Evolutionary conservation across 2,888 invertebrate genomes (phyloP).

Genomic region (Galerucella calmariensis): DNA sequence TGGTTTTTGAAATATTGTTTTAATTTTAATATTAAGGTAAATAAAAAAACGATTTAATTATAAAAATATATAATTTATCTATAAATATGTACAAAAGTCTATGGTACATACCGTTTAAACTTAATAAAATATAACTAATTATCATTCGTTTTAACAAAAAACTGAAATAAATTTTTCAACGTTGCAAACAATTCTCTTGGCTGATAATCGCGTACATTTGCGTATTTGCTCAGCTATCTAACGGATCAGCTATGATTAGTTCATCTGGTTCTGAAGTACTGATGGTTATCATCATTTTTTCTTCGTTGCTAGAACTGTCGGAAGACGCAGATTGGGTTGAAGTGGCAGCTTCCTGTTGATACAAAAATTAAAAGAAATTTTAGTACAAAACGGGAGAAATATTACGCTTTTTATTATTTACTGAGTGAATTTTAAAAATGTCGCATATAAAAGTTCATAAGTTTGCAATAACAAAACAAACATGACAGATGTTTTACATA

Average conservation of each 20-base stretch:
- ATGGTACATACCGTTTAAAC: slow-evolving; percentile 35
- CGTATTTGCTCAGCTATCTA: slow-evolving; percentile 64
- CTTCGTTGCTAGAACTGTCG: slow-evolving; percentile 77
- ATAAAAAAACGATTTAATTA: slow-evolving; percentile 14
- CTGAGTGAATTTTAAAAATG: too few relatives aligned
- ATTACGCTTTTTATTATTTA: background rate
- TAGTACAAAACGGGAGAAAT: background rate
- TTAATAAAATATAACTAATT: slow-evolving; percentile 22
- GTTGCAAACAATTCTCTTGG: slow-evolving; percentile 41
- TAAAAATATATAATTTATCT: slow-evolving; percentile 39
- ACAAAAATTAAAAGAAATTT: slow-evolving; percentile 24
- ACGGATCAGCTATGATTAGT: slow-evolving; percentile 63
- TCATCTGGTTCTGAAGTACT: slow-evolving; percentile 70
- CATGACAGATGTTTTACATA: too few relatives aligned
- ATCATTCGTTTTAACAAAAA: background rate
- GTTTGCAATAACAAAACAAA: too few relatives aligned
- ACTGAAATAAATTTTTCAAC: slow-evolving; percentile 21
- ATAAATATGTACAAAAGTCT: slow-evolving; percentile 34
- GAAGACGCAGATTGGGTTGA: slow-evolving; percentile 79
- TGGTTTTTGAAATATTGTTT: slow-evolving; percentile 30
- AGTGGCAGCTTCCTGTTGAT: slow-evolving; percentile 74
- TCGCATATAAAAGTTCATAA: too few relatives aligned
- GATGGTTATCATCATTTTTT: slow-evolving; percentile 82
- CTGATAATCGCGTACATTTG: slow-evolving; percentile 37
- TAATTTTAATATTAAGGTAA: background rate